These are phyloP conservation scores for Haemorhous mexicanus DNA, from an alignment of 2,113 vertebrate genomes.

Conservation along the genomic window DNA sequence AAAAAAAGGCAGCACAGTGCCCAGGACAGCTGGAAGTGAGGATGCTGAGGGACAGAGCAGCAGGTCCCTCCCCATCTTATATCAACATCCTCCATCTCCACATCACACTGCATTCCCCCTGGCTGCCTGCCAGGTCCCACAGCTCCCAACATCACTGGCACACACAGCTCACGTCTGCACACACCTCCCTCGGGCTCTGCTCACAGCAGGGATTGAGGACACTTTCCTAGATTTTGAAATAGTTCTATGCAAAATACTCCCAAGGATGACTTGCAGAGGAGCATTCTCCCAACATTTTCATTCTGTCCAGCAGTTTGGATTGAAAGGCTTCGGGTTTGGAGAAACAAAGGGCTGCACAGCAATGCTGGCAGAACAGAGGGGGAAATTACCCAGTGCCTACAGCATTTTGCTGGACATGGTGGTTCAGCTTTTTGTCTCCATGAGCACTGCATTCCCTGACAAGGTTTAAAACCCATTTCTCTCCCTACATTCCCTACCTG, in stretches of 20 bases:
- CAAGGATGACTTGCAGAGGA: not conserved
- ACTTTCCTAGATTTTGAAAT: not conserved
- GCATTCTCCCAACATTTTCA: not conserved
- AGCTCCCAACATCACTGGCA: not conserved
- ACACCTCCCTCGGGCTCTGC: not conserved
- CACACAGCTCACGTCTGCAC: not conserved
- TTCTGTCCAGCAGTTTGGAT: not conserved
- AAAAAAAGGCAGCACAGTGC: not conserved
- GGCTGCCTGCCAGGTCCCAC: not conserved
- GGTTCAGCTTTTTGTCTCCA: not conserved
- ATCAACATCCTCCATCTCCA: not conserved
- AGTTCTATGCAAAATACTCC: not conserved
- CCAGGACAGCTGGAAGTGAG: not conserved
- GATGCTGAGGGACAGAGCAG: not conserved
- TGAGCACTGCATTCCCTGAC: not conserved
- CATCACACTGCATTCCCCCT: not conserved
- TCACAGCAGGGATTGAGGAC: not conserved
- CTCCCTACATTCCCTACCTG: not conserved
- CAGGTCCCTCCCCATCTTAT: not conserved
- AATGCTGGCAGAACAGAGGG: not conserved
- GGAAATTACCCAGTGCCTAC: not conserved
- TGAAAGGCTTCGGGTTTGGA: not conserved
- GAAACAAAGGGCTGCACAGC: not conserved
- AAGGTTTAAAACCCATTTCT: slow-evolving; percentile 32
- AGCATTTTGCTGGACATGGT: not conserved